Conservation (phyloP, 1,140 invertebrate genomes). For the Neoseiulus cucumeris region DNA sequence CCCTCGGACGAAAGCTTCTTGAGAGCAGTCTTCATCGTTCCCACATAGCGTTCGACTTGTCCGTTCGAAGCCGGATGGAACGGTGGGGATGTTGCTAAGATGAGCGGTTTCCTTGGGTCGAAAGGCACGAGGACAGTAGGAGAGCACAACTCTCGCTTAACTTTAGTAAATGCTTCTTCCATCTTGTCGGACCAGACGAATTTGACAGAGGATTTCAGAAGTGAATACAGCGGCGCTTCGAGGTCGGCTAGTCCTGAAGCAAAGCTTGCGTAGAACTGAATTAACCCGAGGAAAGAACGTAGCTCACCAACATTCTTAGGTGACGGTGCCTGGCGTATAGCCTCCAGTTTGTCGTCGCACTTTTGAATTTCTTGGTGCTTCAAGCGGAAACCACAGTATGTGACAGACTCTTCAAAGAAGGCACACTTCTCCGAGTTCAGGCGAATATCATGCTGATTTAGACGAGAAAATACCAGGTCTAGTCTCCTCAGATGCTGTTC, state of each 20-base stretch:
- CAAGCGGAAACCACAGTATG: neutral
- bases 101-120: neutral
- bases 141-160: neutral
- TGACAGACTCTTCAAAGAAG: neutral
- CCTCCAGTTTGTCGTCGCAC: slow-evolving; percentile 4
- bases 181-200: neutral
- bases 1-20: too few relatives aligned
- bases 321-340: slow-evolving; percentile 6
- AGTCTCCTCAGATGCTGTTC: neutral
- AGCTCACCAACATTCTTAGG: slow-evolving; percentile 13
- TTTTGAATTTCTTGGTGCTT: neutral
- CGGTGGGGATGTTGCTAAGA: slow-evolving; percentile 20
- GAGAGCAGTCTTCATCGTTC: too few relatives aligned
- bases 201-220: slow-evolving; percentile 16
- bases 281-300: slow-evolving; percentile 13
- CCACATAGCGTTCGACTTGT: too few relatives aligned
- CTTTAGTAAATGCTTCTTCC: neutral
- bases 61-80: too few relatives aligned
- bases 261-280: too few relatives aligned
- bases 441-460: neutral
- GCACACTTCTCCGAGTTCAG: neutral
- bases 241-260: slow-evolving; percentile 26
- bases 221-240: slow-evolving; percentile 24
- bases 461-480: neutral
- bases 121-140: neutral